Base-by-base conservation (phyloP, 1,140 invertebrate genomes). In the Megalopta genalis region DNA sequence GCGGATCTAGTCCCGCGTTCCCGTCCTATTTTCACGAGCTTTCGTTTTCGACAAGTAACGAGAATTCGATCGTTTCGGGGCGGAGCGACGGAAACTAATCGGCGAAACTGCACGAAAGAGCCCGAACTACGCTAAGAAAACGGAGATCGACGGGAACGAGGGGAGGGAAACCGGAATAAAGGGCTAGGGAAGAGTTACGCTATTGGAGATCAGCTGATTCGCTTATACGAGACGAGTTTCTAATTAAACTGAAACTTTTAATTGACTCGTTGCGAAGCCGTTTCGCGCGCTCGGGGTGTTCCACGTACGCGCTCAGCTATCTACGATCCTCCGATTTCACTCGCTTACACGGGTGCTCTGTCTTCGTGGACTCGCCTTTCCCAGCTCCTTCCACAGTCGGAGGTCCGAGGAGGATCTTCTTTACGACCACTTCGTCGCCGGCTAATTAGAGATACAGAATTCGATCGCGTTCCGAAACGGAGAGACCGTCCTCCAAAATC, bases 171-270 rank as follows among this genome's bases (percentile, higher is more conserved):
- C 59, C 18, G 49, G 63, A 66, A 60, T 68, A 64, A 54, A 66
- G 32, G 64, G 66, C 42, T 76, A n/a, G 21, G 21, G 54, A 78
- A 74, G 52, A 62, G 37, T 25, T 16, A 52, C 64, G 64, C 67
- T 59, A 42, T 37, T 27, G 25, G 32, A 54, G 64, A 68, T 69
- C 42, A 68, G 42, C 39, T 54, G 27, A n/a, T 72, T 72, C 75
- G 72, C 57, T 80, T 81, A 81, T 82, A 82, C 80, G 67, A 80
- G 72, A 70, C 78, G 85, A 92, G 91, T 90, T 92, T 92, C 90
- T 92, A 92, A 93, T 92, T 92, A 93, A 93, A 93, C 91, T 92
- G 89, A 85, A 93, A 93, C 92, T 93, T 93, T 92, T 93, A 93
- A 93, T 93, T 91, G 92, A 93, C 91, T 91, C 88, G 88, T 91